Base-by-base conservation (phyloP, 2,113 vertebrate species). In the Origma solitaria region DNA sequence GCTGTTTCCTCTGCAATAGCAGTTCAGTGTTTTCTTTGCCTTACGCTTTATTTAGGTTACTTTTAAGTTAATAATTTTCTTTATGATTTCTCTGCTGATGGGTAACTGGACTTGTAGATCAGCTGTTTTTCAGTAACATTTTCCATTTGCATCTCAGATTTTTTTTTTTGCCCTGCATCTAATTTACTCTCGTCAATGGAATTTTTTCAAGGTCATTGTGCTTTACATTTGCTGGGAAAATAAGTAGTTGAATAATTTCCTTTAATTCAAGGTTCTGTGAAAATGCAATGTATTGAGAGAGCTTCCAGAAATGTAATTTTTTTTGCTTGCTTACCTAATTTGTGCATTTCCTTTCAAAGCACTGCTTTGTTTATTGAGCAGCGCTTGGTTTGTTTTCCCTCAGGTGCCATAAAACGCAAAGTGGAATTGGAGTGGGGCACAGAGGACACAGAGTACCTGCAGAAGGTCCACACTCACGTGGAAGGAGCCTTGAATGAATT, bases 371-470 rank as follows among this genome's bases (percentile, higher is more conserved):
- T 81, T 50, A 53, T 50, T 66, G 72, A 73, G 47, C 72, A 45
- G 25, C 3, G 18, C 33, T 6, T 2, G n/a, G 42, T 71, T 13
- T 49, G 35, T 16, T 37, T 35, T 76, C 75, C 71, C 56, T 35
- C 78, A 99, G 99, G 98, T 92, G 99, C 99, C 92, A 99, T 99
- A 95, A 98, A 98, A 81, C 97, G 98, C 83, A 99, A 97, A 80
- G 98, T 99, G 94, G 99, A 99, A 61, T 95, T 99, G 92, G 99
- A 99, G 64, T 99, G 99, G 99, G 99, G 99, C 51, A 99, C 99
- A 0, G 99, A 99, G 91, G 99, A 99, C 31, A 90, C 88, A 0
- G 99, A 99, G 68, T 99, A 99, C 93, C 98, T 99, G 54, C 97
- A 97, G 77, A 99, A 99, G 78, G 99, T 99, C 27, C 98, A 98